A percentile compares a stretch with the other conserved stretches of the same genome.
phyloP scores from a whole-genome alignment of 2,797 vertebrate genomes.

The Syngnathus rostellatus region DNA sequence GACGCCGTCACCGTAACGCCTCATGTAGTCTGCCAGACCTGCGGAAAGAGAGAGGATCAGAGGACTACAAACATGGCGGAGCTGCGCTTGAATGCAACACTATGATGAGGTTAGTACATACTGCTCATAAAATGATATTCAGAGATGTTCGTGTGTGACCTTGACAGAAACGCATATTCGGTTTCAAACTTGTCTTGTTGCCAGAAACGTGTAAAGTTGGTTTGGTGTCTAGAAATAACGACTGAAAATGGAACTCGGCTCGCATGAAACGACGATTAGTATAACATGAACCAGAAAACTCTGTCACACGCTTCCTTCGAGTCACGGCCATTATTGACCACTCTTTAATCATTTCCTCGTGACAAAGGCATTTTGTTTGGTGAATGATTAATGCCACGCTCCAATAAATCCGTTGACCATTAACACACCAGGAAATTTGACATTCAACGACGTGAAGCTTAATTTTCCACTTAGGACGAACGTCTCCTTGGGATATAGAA shows the following conservation, averaged over 20 bases:
- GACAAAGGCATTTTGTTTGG: conserved; percentile 9
- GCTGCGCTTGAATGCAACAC: neutral
- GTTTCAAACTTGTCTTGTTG: too few relatives aligned
- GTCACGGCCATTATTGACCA: neutral
- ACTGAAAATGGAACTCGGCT: neutral
- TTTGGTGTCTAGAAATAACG: neutral
- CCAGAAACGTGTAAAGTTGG: too few relatives aligned
- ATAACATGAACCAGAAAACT: neutral
- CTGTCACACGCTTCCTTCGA: neutral
- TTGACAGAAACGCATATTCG: neutral
- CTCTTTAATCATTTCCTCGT: conserved; percentile 19
- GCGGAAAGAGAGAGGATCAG: conserved; percentile 24
- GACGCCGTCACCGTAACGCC: conserved; percentile 80
- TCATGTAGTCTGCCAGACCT: conserved; percentile 86
- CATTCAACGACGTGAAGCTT: neutral
- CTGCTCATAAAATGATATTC: neutral
- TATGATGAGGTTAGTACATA: neutral
- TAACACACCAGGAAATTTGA: conserved; percentile 6
- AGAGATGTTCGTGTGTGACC: neutral
- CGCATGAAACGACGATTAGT: neutral
- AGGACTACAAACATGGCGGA: neutral
- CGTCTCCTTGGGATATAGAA: neutral
- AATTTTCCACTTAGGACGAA: neutral
- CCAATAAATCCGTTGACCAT: conserved; percentile 25
- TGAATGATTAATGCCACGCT: conserved; percentile 20